Conservation (phyloP, 2,113 vertebrate species). For the Vanacampus margaritifer region DNA sequence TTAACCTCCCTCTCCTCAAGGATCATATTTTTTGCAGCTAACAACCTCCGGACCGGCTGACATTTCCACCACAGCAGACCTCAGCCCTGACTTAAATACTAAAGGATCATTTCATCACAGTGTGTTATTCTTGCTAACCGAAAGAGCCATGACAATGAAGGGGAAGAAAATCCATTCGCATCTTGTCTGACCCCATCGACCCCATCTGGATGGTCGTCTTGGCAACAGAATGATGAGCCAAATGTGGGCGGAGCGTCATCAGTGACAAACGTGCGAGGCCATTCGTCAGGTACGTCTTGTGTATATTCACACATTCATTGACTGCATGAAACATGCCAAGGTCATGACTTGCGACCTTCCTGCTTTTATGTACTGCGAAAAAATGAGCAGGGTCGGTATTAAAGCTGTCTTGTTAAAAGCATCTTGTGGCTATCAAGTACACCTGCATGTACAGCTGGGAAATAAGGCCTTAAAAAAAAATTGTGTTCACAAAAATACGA, state of each 20-base stretch:
- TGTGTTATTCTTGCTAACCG: constrained; percentile 29
- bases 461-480: neutral
- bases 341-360: constrained; percentile 9
- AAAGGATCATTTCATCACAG: constrained; percentile 40
- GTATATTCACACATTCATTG: constrained; percentile 21
- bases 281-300: constrained; percentile 44
- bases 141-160: constrained; percentile 33
- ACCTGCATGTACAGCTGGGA: neutral
- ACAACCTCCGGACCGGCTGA: constrained; percentile 38
- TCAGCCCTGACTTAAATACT: constrained; percentile 49
- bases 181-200: constrained; percentile 64
- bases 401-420: constrained; percentile 16
- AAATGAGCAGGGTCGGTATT: constrained; percentile 11
- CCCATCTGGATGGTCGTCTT: constrained; percentile 58
- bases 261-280: constrained; percentile 18
- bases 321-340: constrained; percentile 22
- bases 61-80: constrained; percentile 56
- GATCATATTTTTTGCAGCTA: constrained; percentile 48
- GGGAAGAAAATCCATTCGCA: constrained; percentile 43
- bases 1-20: constrained; percentile 40
- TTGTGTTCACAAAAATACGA: too few relatives aligned
- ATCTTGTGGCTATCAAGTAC: constrained; percentile 5
- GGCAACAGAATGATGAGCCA: constrained; percentile 66
- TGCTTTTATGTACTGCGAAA: constrained; percentile 9
- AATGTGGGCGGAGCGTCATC: constrained; percentile 7